Evolutionary conservation across 2,888 invertebrate genomes (phyloP), one percentile per base, ranked within the genome.

Genomic region (Hanleya hanleyi): DNA sequence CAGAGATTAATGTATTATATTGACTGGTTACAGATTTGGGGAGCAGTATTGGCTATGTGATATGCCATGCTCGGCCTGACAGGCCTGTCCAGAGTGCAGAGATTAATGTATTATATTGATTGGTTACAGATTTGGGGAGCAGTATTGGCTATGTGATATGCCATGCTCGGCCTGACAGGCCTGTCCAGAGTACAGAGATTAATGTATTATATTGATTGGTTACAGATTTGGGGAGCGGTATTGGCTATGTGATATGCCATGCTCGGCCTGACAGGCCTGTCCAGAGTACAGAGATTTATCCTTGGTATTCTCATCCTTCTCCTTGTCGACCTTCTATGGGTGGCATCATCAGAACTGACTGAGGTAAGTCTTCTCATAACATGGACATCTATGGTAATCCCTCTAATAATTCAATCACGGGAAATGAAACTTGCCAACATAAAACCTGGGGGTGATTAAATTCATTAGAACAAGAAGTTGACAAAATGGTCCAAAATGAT

Each of bases 251-350:
- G 57, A 57, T n/a, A n/a, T 29, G 57, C 64, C 15, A 88, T 88
- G 87, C 81, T 87, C 76, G 86, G 87, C 9, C 73, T 86, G 36
- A 80, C 81, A 32, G 79, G 80, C 29, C 77, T 88, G 57, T 77
- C 83, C 0, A 83, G 83, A 51, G 70, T 84, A 15, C 87, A 88
- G 75, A 81, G 91, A 29, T 93, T 97, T 84, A 92, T 95, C 76
- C 92, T 97, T 85, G 99, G 98, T 85, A 92, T 97, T 81, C 93
- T 96, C 86, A 93, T 98, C 83, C 92, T 99, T 77, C 91, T 98
- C 81, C 92, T 98, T 85, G 98, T 98, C 81, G 97, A 98, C 92
- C 92, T 98, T 73, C 94, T 99, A 86, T 98, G 98, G 98, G 98
- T 98, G 69, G 94, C 96, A 69, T 98, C 97, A 67, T 96, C 97